Evolutionary conservation across 2,113 vertebrate genomes (phyloP), one percentile per base, ranked within the genome.

Genomic region (Phylloscopus whistleri): DNA sequence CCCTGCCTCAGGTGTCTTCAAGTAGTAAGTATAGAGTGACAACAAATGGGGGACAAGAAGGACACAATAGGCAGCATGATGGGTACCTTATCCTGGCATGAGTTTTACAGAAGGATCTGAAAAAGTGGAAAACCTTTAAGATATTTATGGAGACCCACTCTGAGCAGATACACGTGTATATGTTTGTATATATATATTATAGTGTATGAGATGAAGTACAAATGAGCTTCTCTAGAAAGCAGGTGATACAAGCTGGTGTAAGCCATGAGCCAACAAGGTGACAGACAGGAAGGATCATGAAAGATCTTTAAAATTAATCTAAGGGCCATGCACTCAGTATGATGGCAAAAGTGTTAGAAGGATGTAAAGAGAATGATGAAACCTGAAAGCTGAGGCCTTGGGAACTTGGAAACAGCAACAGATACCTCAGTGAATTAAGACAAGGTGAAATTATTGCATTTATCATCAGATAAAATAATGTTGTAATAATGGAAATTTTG

Each of bases 31-130:
- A 44, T 1, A 63, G 10, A 41, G 22, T 37, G 63, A 72, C 49
- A 80, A 51, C 11, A 78, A 49, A 62, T 12, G 31, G 7, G 16
- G 39, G 16, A 55, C 52, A 84, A 51, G 23, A 51, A 72, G 23
- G 35, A 78, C 30, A 28, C 5, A 74, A 67, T 0, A 55, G 60
- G 70, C 20, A 72, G 30, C 18, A 72, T 0, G 11, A 52, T 0
- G 17, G 55, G 11, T 53, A 60, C 27, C 66, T 78, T 44, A 59
- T n/a, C 51, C 11, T 44, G 33, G 21, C 35, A 20, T 7, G 17
- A 56, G 20, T 64, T 85, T 90, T 86, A 90, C 37, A 86, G 73
- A 69, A 76, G 7, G 44, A 76, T 76, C 41, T 80, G 75, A 63
- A 90, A 70, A 83, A 75, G 69, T 35, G 63, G 44, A 56, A 76